These are phyloP conservation scores for Holcopasites calliopsidis DNA, from an alignment of 1,140 invertebrate species.

Conservation along the genomic window DNA sequence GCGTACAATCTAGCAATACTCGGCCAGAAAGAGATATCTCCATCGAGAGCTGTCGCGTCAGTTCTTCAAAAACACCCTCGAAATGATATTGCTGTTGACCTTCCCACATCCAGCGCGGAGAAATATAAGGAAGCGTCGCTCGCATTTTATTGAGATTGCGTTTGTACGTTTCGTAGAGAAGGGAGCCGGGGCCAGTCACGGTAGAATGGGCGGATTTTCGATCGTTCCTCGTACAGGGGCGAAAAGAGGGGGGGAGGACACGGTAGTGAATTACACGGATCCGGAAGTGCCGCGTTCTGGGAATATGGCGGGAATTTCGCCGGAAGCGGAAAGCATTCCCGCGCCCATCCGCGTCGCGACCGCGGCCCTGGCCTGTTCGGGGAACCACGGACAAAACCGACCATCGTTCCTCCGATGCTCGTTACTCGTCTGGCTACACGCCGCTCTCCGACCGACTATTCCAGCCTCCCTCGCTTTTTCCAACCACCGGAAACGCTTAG, in stretches of 20 bases:
- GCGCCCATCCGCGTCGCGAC: conserved; percentile 58
- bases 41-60: no score
- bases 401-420: conserved; percentile 39
- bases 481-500: neutral
- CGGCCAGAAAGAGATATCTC: no score
- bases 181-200: neutral
- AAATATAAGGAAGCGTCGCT: neutral
- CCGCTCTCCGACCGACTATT: neutral
- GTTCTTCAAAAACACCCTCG: no score
- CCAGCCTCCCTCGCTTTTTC: conserved; percentile 10
- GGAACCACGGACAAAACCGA: conserved; percentile 55
- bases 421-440: conserved; percentile 45
- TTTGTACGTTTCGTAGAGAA: conserved; percentile 1
- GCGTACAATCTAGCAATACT: no score
- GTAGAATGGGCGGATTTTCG: neutral
- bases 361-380: conserved; percentile 45
- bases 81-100: no score
- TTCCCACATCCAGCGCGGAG: no score
- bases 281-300: conserved; percentile 51
- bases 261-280: conserved; percentile 12
- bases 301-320: conserved; percentile 64
- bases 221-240: conserved; percentile 9
- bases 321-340: conserved; percentile 65
- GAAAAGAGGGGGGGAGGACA: conserved; percentile 1
- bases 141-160: conserved; percentile 1